Conservation (phyloP, 2,888 invertebrate species). For the Kryphioiulus occultus region DNA sequence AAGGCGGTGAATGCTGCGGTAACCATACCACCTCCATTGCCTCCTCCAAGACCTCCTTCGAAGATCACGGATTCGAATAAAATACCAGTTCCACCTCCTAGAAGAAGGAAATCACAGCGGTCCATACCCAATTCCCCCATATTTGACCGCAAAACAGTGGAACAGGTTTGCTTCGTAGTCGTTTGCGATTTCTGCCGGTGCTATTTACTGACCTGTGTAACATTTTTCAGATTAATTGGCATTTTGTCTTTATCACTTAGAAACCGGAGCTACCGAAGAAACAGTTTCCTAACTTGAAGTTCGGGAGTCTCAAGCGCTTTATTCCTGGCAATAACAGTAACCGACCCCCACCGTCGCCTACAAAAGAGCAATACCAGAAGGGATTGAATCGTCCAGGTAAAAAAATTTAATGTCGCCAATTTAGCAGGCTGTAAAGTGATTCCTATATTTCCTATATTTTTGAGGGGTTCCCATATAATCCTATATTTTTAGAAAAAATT, state of each 20-base stretch:
- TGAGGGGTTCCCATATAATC: too few relatives aligned
- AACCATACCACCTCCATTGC: constrained; percentile 44
- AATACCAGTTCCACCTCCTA: constrained; percentile 72
- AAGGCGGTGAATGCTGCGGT: constrained; percentile 65
- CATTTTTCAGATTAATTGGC: background rate
- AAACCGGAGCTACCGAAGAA: constrained; percentile 52
- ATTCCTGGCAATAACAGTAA: background rate
- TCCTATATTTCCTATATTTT: too few relatives aligned
- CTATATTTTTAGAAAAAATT: too few relatives aligned
- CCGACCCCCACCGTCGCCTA: background rate
- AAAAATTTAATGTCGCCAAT: too few relatives aligned
- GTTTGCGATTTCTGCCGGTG: too few relatives aligned
- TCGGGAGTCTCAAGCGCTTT: constrained; percentile 47
- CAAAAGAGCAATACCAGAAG: background rate
- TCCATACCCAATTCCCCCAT: constrained; percentile 58
- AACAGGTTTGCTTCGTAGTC: background rate
- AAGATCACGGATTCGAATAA: constrained; percentile 68
- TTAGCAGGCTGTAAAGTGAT: too few relatives aligned
- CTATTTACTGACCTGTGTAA: too few relatives aligned
- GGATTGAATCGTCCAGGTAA: background rate
- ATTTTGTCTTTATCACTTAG: background rate
- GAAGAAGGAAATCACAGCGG: constrained; percentile 65
- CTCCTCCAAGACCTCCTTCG: constrained; percentile 56
- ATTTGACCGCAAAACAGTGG: constrained; percentile 45
- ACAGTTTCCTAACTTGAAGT: constrained; percentile 49